These are phyloP conservation scores for Agrotis segetum DNA, from an alignment of 2,888 invertebrate genomes.

Conservation along the genomic window DNA sequence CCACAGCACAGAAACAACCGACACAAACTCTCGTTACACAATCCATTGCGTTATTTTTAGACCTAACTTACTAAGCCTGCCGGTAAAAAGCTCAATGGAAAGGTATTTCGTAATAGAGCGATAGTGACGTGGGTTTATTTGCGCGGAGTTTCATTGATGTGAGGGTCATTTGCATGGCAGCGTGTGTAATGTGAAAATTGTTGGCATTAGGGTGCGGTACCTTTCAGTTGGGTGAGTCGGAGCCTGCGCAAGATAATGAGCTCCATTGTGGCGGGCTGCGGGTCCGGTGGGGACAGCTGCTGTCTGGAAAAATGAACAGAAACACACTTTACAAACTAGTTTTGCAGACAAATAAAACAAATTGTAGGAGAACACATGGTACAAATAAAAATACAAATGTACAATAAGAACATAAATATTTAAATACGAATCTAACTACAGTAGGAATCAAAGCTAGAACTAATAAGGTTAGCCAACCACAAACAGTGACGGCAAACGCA, in stretches of 20 bases:
- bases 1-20: constrained; percentile 44
- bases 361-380: neutral
- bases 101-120: constrained; percentile 45
- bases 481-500: constrained; percentile 67
- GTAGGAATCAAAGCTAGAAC: constrained; percentile 45
- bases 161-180: constrained; percentile 62
- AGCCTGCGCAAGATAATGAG: constrained; percentile 71
- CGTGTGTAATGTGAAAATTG: constrained; percentile 57
- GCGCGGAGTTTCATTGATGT: constrained; percentile 59
- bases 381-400: neutral
- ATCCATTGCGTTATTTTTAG: constrained; percentile 61
- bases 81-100: constrained; percentile 57
- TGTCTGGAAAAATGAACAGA: constrained; percentile 76
- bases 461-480: constrained; percentile 68
- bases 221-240: constrained; percentile 77
- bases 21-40: constrained; percentile 55
- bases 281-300: constrained; percentile 76
- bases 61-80: constrained; percentile 34
- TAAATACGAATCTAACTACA: constrained; percentile 4
- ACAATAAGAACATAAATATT: neutral
- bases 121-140: constrained; percentile 57
- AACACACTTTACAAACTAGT: constrained; percentile 49
- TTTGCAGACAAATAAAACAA: constrained; percentile 32
- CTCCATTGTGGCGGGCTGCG: constrained; percentile 77
- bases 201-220: constrained; percentile 69